Evolutionary conservation across 1,140 invertebrate species (phyloP).

Genomic region (Rhyacophila brunnea): DNA sequence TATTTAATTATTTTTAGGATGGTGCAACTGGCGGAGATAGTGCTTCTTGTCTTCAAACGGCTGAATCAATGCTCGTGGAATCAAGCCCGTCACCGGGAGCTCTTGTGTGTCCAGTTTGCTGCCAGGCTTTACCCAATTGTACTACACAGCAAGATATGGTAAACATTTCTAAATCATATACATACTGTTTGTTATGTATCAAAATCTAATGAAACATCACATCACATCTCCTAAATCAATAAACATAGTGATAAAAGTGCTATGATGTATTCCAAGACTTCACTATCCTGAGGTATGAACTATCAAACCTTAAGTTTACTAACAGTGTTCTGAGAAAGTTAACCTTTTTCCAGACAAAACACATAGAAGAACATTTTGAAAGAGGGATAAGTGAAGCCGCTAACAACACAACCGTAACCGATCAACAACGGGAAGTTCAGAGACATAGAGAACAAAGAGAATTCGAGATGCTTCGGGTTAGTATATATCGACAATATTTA

Average conservation of each 20-base stretch:
- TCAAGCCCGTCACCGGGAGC: slow-evolving; percentile 46
- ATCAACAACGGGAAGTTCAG: slow-evolving; percentile 68
- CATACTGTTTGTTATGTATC: too few species aligned
- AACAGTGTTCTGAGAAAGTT: too few species aligned
- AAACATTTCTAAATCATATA: slow-evolving; percentile 18
- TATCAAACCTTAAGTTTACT: too few species aligned
- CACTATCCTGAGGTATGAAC: too few species aligned
- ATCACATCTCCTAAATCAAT: too few species aligned
- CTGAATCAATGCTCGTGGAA: slow-evolving; percentile 50
- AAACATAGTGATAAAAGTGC: too few species aligned
- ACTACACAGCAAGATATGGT: slow-evolving; percentile 52
- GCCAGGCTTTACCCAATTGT: slow-evolving; percentile 45
- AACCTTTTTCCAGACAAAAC: slow-evolving; percentile 57
- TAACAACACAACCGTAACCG: slow-evolving; percentile 29
- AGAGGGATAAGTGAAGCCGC: slow-evolving; percentile 34
- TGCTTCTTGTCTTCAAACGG: slow-evolving; percentile 25
- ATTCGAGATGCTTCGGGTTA: slow-evolving; percentile 72
- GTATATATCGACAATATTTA: slow-evolving; percentile 9
- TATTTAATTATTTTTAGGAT: slow-evolving; percentile 19
- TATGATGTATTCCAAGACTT: too few species aligned
- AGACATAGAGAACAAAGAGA: slow-evolving; percentile 73
- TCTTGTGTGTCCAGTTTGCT: slow-evolving; percentile 52
- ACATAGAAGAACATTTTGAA: slow-evolving; percentile 71
- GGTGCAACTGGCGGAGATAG: slow-evolving; percentile 24
- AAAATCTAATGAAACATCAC: too few species aligned